Percentiles rank a stretch among this genome's conserved stretches.
phyloP scores from a whole-genome alignment of 2,888 invertebrate species.

The Pseudococcus longispinus region DNA sequence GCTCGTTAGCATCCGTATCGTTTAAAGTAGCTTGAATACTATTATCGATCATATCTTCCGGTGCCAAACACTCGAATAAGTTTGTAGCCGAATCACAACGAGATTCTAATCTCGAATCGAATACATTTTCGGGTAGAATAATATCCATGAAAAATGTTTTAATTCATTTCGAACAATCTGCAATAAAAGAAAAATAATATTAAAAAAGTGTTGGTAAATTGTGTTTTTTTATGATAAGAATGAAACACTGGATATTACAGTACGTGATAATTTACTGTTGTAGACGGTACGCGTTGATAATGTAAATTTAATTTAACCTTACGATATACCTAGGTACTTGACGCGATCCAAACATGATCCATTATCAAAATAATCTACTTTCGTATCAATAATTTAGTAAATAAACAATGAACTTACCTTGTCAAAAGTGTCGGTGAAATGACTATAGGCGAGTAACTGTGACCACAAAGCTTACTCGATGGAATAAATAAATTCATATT shows the following conservation, averaged over 20 bases:
- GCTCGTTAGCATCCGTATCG: background rate
- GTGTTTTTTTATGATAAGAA: background rate
- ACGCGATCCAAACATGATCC: background rate
- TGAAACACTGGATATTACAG: background rate
- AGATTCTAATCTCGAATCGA: slow-evolving; percentile 12
- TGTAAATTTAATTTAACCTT: background rate
- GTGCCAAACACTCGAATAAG: slow-evolving; percentile 21
- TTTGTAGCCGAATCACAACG: background rate
- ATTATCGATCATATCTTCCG: background rate
- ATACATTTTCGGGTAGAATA: slow-evolving; percentile 13
- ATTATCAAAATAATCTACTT: background rate
- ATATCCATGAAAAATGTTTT: background rate
- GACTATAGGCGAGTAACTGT: background rate
- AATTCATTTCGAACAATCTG: background rate
- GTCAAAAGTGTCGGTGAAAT: background rate
- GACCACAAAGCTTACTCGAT: background rate
- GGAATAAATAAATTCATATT: slow-evolving; percentile 24
- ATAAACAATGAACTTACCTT: slow-evolving; percentile 2
- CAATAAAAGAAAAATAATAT: background rate
- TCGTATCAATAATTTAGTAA: background rate
- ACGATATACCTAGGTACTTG: background rate
- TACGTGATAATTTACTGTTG: background rate
- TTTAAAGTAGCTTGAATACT: background rate
- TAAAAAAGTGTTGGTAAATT: background rate
- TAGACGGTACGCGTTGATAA: background rate